Conservation (phyloP, 2,797 vertebrate species). For the Malacoraja senta region DNA sequence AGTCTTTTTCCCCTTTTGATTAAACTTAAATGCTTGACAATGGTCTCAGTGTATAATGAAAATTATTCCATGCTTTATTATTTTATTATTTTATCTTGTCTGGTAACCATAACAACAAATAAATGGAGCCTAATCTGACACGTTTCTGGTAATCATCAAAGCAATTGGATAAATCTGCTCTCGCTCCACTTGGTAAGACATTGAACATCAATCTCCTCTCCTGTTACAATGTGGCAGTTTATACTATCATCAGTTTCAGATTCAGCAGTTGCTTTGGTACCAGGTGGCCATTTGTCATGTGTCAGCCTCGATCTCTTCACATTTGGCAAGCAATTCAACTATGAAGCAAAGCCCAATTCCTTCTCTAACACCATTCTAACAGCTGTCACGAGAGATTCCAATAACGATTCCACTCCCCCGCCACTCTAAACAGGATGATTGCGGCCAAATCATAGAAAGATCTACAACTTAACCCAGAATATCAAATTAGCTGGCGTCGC, state of each 20-base stretch:
- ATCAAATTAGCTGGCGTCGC: background rate
- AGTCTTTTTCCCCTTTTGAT: conserved; percentile 5
- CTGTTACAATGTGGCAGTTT: background rate
- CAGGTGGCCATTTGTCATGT: background rate
- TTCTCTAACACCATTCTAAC: background rate
- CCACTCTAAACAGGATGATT: background rate
- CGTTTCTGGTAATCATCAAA: conserved; percentile 5
- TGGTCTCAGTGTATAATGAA: background rate
- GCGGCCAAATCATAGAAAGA: background rate
- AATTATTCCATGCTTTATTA: background rate
- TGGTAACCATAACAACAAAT: background rate
- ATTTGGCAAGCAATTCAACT: background rate
- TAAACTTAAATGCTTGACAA: background rate
- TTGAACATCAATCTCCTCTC: background rate
- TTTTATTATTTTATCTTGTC: background rate
- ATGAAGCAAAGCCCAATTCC: background rate
- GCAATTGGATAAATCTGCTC: background rate
- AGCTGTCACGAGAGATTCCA: background rate
- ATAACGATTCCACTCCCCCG: background rate
- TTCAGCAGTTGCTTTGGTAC: background rate
- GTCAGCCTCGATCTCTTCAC: background rate
- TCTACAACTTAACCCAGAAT: background rate
- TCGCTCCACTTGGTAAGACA: background rate
- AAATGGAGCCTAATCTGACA: background rate
- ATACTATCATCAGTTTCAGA: background rate